A percentile compares a stretch with the other conserved stretches of the same genome.
Conservation (phyloP, 2,888 invertebrate species). For the Cosmia pyralina region DNA sequence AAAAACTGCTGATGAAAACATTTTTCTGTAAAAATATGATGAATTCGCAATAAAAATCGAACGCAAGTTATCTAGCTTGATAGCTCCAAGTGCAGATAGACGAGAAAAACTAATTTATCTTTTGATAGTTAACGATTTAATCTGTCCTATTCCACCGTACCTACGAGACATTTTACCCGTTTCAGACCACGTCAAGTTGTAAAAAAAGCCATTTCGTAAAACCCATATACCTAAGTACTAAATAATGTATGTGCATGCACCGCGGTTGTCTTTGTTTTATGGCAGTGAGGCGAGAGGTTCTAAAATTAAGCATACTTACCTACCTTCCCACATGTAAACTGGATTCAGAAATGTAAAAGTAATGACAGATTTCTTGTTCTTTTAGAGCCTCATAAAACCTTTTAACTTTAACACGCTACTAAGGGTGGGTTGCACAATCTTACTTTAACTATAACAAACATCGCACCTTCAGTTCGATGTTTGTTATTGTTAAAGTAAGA, state of each 20-base stretch:
- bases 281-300: slow-evolving; percentile 30
- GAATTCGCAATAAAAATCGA: slow-evolving; percentile 16
- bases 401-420: slow-evolving; percentile 11
- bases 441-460: too few relatives aligned
- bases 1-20: background rate
- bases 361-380: slow-evolving; percentile 37
- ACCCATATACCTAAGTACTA: slow-evolving; percentile 10
- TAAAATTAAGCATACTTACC: slow-evolving; percentile 33
- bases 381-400: slow-evolving; percentile 19
- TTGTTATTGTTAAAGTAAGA: too few relatives aligned
- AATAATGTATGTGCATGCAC: slow-evolving; percentile 40
- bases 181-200: slow-evolving; percentile 33
- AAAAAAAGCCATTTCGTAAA: slow-evolving; percentile 48
- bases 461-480: too few relatives aligned
- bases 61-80: slow-evolving; percentile 8
- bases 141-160: slow-evolving; percentile 19
- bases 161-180: slow-evolving; percentile 25
- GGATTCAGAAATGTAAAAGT: slow-evolving; percentile 40
- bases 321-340: slow-evolving; percentile 15
- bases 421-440: too few relatives aligned
- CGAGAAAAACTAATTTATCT: slow-evolving; percentile 44
- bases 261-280: slow-evolving; percentile 36
- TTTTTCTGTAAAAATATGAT: slow-evolving; percentile 13
- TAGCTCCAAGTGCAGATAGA: background rate
- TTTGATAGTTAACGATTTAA: slow-evolving; percentile 33